Conservation (phyloP, 1,140 invertebrate genomes). For the Druon quercuslanigerum region DNA sequence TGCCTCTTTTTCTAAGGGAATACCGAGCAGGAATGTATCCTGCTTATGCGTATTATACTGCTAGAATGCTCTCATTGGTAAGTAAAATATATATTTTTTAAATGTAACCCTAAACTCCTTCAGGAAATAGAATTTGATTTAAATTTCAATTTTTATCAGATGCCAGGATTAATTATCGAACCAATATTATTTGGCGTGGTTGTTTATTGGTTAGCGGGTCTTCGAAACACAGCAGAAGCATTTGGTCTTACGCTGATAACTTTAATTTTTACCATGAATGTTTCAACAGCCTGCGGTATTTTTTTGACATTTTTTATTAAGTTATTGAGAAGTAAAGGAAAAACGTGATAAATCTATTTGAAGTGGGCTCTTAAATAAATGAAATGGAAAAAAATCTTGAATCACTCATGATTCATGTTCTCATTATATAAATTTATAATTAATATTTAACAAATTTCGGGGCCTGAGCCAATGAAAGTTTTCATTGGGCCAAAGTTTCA, state of each 20-base stretch:
- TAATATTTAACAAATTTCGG: too few relatives aligned
- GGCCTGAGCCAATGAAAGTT: too few relatives aligned
- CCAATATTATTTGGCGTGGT: constrained; percentile 85
- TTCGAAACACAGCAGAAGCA: constrained; percentile 80
- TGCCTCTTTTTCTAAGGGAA: constrained; percentile 87
- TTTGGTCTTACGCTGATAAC: constrained; percentile 82
- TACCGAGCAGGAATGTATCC: constrained; percentile 86
- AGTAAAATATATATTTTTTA: constrained; percentile 60
- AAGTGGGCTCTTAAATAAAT: too few relatives aligned
- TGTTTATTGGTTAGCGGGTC: constrained; percentile 86
- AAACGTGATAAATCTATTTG: too few relatives aligned
- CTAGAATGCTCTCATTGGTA: constrained; percentile 86
- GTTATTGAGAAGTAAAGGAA: too few relatives aligned
- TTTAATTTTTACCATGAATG: constrained; percentile 85
- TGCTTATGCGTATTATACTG: constrained; percentile 84
- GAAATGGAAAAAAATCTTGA: too few relatives aligned
- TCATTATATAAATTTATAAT: too few relatives aligned
- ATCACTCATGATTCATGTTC: too few relatives aligned
- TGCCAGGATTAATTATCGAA: constrained; percentile 87
- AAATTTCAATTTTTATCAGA: constrained; percentile 70
- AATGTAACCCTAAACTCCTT: constrained; percentile 28
- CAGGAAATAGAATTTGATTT: not conserved
- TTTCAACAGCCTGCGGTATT: constrained; percentile 89
- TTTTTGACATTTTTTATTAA: too few relatives aligned
- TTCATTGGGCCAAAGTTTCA: too few relatives aligned